Conservation (phyloP, 1,140 invertebrate genomes). For the Pachypeltis micranthus region DNA sequence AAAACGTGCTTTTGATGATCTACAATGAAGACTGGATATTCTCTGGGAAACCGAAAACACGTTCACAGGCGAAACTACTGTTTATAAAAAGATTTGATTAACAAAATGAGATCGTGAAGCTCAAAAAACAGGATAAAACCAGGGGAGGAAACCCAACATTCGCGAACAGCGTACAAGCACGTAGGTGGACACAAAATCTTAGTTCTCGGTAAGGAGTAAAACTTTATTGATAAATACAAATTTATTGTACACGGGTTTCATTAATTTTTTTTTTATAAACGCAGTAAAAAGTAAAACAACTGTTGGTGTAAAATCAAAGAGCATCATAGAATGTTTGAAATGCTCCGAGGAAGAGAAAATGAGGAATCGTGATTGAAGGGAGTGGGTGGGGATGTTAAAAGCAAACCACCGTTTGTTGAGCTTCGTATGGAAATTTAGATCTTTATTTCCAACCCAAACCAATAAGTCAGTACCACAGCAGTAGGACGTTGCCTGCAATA, state of each 20-base stretch:
- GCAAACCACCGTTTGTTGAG: slow-evolving; percentile 30
- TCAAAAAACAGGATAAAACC: no score
- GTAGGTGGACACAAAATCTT: background rate
- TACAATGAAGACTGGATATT: no score
- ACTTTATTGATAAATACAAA: slow-evolving; percentile 21
- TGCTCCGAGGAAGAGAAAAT: slow-evolving; percentile 5
- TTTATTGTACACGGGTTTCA: slow-evolving; percentile 1
- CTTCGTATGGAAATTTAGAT: slow-evolving; percentile 37
- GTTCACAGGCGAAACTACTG: no score
- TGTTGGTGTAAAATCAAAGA: background rate
- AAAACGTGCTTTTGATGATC: no score
- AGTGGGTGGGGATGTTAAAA: slow-evolving; percentile 15
- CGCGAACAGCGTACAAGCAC: background rate
- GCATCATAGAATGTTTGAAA: background rate
- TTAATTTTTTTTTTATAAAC: slow-evolving; percentile 14
- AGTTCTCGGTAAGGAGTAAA: slow-evolving; percentile 10
- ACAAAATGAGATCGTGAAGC: no score
- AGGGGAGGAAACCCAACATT: no score
- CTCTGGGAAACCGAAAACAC: no score
- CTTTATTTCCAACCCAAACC: slow-evolving; percentile 41
- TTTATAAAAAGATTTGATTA: no score
- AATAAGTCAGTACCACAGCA: slow-evolving; percentile 31
- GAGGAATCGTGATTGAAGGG: slow-evolving; percentile 2
- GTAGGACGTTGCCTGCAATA: slow-evolving; percentile 40
- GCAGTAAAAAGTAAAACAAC: slow-evolving; percentile 13